Conservation (phyloP, 2,113 vertebrate species). For the Muntiacus muntjak region DNA sequence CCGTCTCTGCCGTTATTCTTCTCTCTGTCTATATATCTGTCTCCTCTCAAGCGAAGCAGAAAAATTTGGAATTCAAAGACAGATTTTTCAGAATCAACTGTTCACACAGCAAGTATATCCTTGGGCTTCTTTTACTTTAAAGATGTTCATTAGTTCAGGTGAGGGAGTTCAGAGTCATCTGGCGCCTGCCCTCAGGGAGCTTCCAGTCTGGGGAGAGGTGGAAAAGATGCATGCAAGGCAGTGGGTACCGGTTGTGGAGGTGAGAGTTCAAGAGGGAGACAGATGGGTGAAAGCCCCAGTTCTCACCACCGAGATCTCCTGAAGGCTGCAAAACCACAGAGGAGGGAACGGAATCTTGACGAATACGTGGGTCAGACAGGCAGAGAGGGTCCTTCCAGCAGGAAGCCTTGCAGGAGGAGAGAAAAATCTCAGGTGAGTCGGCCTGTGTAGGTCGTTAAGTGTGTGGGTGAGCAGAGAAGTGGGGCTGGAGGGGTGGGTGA, state of each 20-base stretch:
- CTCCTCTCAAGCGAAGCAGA: background rate
- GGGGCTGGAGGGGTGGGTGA: background rate
- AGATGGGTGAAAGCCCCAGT: background rate
- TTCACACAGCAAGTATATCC: background rate
- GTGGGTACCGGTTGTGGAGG: fast-evolving
- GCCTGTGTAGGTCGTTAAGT: background rate
- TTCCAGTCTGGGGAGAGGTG: background rate
- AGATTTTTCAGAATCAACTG: background rate
- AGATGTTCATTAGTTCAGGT: background rate
- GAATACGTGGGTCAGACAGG: fast-evolving
- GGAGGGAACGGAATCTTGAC: background rate
- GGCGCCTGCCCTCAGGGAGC: background rate
- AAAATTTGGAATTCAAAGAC: background rate
- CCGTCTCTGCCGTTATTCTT: fast-evolving
- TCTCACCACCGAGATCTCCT: background rate
- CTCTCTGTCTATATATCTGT: fast-evolving
- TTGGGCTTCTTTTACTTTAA: background rate
- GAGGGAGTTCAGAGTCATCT: background rate
- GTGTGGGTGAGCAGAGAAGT: background rate
- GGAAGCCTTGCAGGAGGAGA: background rate
- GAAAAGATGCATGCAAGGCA: fast-evolving
- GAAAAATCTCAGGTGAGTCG: background rate
- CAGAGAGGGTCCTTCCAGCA: background rate
- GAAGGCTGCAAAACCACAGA: background rate
- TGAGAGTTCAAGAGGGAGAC: background rate